Conservation (phyloP, 1,140 invertebrate genomes). For the Drosophila ambigua region DNA sequence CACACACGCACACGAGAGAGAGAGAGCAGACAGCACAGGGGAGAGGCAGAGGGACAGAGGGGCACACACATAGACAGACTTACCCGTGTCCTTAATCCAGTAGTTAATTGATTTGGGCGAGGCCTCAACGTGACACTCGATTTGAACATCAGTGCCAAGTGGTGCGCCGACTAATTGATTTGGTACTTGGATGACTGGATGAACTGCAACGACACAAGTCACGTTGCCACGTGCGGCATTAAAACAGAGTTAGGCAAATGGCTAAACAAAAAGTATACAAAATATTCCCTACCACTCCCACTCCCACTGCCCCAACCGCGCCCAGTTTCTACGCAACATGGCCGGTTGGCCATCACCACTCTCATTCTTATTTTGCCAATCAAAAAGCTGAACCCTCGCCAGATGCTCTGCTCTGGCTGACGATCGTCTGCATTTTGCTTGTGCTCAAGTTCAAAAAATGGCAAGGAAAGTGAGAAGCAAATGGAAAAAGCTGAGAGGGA, state of each 20-base stretch:
- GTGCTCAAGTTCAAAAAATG: no score
- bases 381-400: no score
- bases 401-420: no score
- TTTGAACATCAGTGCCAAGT: conserved; percentile 92
- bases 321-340: no score
- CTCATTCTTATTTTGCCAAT: no score
- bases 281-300: no score
- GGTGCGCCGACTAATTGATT: conserved; percentile 95
- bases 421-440: no score
- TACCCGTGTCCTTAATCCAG: conserved; percentile 92
- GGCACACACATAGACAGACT: conserved; percentile 67
- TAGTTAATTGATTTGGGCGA: conserved; percentile 95
- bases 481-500: no score
- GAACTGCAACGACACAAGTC: conserved; percentile 87
- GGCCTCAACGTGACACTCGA: conserved; percentile 95
- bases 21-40: not conserved
- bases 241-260: conserved; percentile 6
- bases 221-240: not conserved
- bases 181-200: conserved; percentile 93
- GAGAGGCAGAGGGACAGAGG: conserved; percentile 2
- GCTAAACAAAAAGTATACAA: not conserved
- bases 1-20: conserved; percentile 11
- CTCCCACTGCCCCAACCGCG: no score
- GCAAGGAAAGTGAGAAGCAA: no score
- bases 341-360: no score